phyloP scores from a whole-genome alignment of 2,888 invertebrate species.

The Pseudolycoriella hygida region DNA sequence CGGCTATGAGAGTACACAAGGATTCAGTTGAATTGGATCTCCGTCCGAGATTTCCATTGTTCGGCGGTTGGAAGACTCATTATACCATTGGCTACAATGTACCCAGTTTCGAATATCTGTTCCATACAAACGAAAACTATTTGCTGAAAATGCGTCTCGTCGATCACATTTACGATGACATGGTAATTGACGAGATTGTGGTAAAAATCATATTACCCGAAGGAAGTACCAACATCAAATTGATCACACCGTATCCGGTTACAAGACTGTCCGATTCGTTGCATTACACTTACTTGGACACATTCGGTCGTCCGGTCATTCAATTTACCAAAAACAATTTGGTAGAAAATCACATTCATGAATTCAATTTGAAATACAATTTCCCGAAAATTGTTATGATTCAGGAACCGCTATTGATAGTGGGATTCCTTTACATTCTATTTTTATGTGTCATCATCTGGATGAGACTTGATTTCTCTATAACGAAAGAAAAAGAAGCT shows the following conservation, averaged over 20 bases:
- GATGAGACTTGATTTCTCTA: slow-evolving; percentile 90
- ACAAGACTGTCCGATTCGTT: slow-evolving; percentile 53
- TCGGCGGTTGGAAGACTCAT: slow-evolving; percentile 97
- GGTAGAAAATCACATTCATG: slow-evolving; percentile 91
- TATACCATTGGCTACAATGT: slow-evolving; percentile 95
- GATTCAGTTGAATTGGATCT: slow-evolving; percentile 91
- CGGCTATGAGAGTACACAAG: slow-evolving; percentile 70
- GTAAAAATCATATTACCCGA: slow-evolving; percentile 90
- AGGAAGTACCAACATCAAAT: slow-evolving; percentile 63
- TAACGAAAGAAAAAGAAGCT: slow-evolving; percentile 48
- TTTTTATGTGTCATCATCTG: slow-evolving; percentile 87
- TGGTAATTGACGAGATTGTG: slow-evolving; percentile 77
- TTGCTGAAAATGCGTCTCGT: slow-evolving; percentile 83
- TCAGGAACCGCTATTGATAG: slow-evolving; percentile 83
- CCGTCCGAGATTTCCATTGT: slow-evolving; percentile 91
- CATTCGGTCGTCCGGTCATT: slow-evolving; percentile 80
- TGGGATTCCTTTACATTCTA: slow-evolving; percentile 71
- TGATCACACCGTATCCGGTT: slow-evolving; percentile 68
- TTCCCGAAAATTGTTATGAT: slow-evolving; percentile 75
- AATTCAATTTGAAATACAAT: slow-evolving; percentile 76
- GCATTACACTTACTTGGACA: slow-evolving; percentile 89
- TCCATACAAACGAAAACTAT: slow-evolving; percentile 59
- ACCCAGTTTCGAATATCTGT: slow-evolving; percentile 92
- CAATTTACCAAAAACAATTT: slow-evolving; percentile 65
- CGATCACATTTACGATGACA: slow-evolving; percentile 94